Percentiles rank a stretch among this genome's conserved stretches.
These are phyloP conservation scores for Drosophila subsilvestris DNA, from an alignment of 2,888 invertebrate species.

Conservation along the genomic window DNA sequence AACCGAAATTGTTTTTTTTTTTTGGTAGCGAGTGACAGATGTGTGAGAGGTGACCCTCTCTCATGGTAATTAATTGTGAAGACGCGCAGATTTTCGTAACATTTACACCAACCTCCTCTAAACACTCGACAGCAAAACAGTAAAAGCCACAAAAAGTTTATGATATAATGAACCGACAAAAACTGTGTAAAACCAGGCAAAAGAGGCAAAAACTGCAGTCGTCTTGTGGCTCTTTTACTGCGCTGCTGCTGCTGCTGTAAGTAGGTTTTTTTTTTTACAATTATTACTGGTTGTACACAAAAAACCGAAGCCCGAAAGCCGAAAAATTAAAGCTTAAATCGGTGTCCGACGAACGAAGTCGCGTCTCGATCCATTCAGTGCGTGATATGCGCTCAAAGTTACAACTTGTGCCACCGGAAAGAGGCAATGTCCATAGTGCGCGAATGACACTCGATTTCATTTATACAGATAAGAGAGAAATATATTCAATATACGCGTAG, in stretches of 20 bases:
- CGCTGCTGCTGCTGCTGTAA: slow-evolving; percentile 8
- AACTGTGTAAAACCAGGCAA: slow-evolving; percentile 32
- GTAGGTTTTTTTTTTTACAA: slow-evolving; percentile 23
- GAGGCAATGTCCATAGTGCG: slow-evolving; percentile 19
- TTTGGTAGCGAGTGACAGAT: slow-evolving; percentile 6
- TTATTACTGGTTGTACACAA: slow-evolving; percentile 37
- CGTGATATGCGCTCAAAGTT: slow-evolving; percentile 69
- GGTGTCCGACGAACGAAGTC: slow-evolving; percentile 42
- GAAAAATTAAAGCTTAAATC: slow-evolving; percentile 9
- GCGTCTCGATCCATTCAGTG: slow-evolving; percentile 58
- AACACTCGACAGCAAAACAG: slow-evolving; percentile 34
- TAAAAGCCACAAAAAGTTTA: slow-evolving; percentile 40
- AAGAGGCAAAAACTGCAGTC: slow-evolving; percentile 38
- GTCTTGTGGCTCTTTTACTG: slow-evolving; percentile 7
- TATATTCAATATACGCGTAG: slow-evolving; percentile 14
- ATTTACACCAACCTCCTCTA: slow-evolving; percentile 39
- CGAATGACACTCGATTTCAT: slow-evolving; percentile 6
- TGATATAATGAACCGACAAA: slow-evolving; percentile 61
- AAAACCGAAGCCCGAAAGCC: slow-evolving; percentile 34
- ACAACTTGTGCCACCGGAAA: slow-evolving; percentile 59
- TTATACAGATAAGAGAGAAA: slow-evolving; percentile 4
- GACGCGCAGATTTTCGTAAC: slow-evolving; percentile 59
- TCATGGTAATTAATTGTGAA: slow-evolving; percentile 52
- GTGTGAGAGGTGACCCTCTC: slow-evolving; percentile 12
- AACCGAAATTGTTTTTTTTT: slow-evolving; percentile 4